Evolutionary conservation across 2,113 vertebrate genomes (phyloP).

Genomic region (Oryzias woworae): DNA sequence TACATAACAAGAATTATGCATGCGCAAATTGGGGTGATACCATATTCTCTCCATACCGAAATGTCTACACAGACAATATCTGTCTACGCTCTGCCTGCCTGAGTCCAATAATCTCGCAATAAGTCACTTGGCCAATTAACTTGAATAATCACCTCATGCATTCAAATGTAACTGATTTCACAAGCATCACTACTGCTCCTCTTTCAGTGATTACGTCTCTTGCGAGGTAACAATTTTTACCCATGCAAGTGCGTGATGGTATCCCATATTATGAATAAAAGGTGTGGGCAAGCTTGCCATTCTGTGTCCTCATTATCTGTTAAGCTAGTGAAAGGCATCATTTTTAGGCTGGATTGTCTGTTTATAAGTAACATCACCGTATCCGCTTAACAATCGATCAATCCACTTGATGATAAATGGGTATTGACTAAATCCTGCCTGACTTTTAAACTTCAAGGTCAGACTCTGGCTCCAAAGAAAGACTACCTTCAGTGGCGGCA

Average conservation of each 20-base stretch:
- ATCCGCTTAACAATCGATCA: conserved; percentile 23
- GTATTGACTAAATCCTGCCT: conserved; percentile 28
- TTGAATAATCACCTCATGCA: conserved; percentile 78
- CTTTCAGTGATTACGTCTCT: conserved; percentile 51
- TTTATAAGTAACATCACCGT: conserved; percentile 13
- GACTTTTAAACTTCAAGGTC: conserved; percentile 58
- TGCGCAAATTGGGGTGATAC: no score
- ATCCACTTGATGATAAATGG: conserved; percentile 46
- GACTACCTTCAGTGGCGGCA: conserved; percentile 57
- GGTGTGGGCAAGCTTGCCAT: not conserved
- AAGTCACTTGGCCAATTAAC: conserved; percentile 78
- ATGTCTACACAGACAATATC: conserved; percentile 63
- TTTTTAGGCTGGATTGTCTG: conserved; percentile 11
- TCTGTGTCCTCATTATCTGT: conserved; percentile 17
- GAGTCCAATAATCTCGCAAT: conserved; percentile 76
- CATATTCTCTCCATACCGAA: no score
- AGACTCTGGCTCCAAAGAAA: conserved; percentile 37
- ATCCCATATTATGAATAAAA: conserved; percentile 13
- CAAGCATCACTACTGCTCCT: conserved; percentile 58
- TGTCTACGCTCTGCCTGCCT: conserved; percentile 66
- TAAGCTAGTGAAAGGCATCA: not conserved
- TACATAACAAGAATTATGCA: no score
- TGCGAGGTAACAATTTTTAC: conserved; percentile 29
- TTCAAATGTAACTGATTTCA: conserved; percentile 80
- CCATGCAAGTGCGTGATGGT: conserved; percentile 25